Percentiles rank a stretch among this genome's conserved stretches.
These are phyloP conservation scores for Busseola fusca DNA, from an alignment of 2,888 invertebrate genomes.

Conservation along the genomic window DNA sequence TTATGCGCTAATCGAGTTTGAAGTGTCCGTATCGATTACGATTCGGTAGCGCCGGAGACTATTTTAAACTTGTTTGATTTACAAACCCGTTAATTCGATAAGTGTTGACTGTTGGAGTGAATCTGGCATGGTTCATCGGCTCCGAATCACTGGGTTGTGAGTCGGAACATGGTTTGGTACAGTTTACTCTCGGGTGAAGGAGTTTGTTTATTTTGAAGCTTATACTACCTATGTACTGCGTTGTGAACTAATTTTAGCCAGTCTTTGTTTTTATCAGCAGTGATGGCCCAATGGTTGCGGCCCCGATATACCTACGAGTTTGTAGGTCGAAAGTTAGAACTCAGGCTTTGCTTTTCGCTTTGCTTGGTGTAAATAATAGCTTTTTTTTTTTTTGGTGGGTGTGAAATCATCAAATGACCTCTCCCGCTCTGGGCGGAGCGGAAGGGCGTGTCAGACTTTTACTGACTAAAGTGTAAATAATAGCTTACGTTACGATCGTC, in stretches of 20 bases:
- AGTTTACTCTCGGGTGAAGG: neutral
- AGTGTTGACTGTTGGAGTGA: constrained; percentile 50
- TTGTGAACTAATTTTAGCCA: neutral
- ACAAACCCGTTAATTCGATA: constrained; percentile 45
- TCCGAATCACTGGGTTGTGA: constrained; percentile 13
- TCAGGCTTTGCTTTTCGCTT: neutral
- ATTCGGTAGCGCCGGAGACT: constrained; percentile 48
- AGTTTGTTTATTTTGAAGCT: constrained; percentile 20
- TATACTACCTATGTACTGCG: neutral
- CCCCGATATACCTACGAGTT: neutral
- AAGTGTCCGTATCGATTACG: constrained; percentile 60
- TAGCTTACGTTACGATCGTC: too few species aligned
- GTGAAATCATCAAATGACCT: too few species aligned
- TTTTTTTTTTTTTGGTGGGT: too few species aligned
- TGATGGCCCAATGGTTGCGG: neutral
- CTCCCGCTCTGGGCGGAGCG: too few species aligned
- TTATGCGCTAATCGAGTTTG: constrained; percentile 60
- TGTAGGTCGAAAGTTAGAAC: neutral
- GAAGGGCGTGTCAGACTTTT: too few species aligned
- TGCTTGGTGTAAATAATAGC: too few species aligned
- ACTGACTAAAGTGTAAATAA: too few species aligned
- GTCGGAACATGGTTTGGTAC: constrained; percentile 5
- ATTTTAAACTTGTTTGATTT: constrained; percentile 55
- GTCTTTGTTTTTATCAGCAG: neutral
- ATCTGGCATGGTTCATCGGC: constrained; percentile 44